Evolutionary conservation across 1,140 invertebrate species (phyloP).

Genomic region (Ceratosolen solmsi): DNA sequence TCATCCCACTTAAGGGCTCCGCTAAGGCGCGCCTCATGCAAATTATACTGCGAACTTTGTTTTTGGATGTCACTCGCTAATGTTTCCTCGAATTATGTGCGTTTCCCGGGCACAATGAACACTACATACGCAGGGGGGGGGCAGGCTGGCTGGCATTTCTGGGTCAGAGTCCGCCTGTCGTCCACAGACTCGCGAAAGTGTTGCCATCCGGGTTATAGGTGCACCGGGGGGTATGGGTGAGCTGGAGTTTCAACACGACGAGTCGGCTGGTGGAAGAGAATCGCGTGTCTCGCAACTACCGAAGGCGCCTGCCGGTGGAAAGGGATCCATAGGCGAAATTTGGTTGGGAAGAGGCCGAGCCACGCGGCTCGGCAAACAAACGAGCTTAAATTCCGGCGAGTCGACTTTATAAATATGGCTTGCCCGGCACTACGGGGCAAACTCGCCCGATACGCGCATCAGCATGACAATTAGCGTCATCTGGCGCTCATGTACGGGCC

Average conservation of each 20-base stretch:
- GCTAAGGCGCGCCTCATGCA: conserved; percentile 25
- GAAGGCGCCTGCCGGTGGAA: neutral
- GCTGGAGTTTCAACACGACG: too few species aligned
- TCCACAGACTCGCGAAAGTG: too few species aligned
- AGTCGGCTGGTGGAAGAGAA: neutral
- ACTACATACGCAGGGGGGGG: neutral
- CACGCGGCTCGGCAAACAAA: neutral
- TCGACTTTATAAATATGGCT: conserved; percentile 2
- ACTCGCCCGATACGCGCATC: conserved; percentile 26
- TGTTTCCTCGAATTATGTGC: conserved; percentile 49
- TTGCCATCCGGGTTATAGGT: neutral
- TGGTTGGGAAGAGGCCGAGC: neutral
- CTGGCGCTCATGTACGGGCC: conserved; percentile 3
- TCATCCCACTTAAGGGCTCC: conserved; percentile 46
- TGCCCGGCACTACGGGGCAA: too few species aligned
- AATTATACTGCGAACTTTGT: conserved; percentile 50
- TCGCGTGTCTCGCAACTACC: neutral
- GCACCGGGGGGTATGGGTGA: too few species aligned
- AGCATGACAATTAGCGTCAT: conserved; percentile 46
- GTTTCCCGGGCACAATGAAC: neutral
- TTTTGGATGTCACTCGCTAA: conserved; percentile 43
- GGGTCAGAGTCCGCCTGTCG: neutral
- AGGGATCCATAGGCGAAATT: neutral
- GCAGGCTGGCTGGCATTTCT: neutral
- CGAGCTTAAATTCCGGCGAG: too few species aligned